phyloP scores from a whole-genome alignment of 2,113 vertebrate genomes.

The Sylvietta virens region DNA sequence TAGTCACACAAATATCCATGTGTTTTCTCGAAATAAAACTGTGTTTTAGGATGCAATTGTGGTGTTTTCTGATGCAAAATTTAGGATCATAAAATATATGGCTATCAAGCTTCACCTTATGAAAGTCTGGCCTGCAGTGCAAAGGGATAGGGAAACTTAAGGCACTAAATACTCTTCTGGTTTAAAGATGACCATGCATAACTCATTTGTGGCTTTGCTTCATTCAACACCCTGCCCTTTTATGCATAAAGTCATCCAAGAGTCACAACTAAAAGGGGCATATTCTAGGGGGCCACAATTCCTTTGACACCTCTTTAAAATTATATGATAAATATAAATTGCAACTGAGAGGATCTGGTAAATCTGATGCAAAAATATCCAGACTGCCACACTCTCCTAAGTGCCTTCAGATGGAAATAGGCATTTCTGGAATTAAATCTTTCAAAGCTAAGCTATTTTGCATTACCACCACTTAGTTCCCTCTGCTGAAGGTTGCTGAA shows the following conservation, averaged over 20 bases:
- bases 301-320: constrained; percentile 10
- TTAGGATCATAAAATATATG: background rate
- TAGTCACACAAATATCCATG: background rate
- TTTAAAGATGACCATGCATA: constrained; percentile 9
- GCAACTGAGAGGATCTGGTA: background rate
- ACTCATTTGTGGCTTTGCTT: constrained; percentile 24
- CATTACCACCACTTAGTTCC: background rate
- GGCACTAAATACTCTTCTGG: background rate
- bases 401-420: constrained; percentile 19
- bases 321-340: background rate
- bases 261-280: background rate
- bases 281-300: background rate
- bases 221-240: background rate
- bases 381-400: background rate
- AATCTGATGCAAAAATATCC: background rate
- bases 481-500: background rate
- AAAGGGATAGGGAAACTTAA: background rate
- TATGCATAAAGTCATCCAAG: constrained; percentile 20
- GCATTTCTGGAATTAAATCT: constrained; percentile 7
- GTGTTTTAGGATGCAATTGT: background rate
- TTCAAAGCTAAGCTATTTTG: background rate
- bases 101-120: background rate
- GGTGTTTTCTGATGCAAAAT: background rate
- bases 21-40: background rate
- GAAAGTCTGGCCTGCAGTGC: background rate